Evolutionary conservation across 2,113 vertebrate species (phyloP).

Genomic region (Elanus axillaris): DNA sequence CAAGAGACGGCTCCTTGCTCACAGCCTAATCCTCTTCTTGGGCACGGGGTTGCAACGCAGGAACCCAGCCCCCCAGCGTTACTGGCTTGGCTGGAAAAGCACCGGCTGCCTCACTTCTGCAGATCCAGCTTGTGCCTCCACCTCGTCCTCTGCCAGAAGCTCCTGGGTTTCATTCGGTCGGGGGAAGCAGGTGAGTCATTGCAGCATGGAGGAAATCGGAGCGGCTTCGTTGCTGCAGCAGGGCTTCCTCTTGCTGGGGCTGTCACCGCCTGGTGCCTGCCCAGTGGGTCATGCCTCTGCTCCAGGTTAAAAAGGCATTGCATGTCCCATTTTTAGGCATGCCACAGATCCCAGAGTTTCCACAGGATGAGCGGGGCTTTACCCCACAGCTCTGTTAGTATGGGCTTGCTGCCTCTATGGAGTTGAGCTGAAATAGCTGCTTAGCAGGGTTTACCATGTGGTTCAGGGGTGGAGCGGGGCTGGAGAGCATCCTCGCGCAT

Average conservation of each 20-base stretch:
- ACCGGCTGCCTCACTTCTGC: conserved; percentile 74
- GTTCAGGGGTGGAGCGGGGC: not conserved
- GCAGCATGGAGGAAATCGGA: not conserved
- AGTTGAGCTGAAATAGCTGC: not conserved
- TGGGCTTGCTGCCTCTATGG: not conserved
- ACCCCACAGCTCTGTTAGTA: not conserved
- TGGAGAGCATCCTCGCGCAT: not conserved
- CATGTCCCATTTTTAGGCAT: not conserved
- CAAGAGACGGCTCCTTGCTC: not conserved
- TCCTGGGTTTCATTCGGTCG: conserved; percentile 67
- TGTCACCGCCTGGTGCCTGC: not conserved
- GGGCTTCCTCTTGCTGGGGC: not conserved
- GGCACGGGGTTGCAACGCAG: conserved; percentile 11
- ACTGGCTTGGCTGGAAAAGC: conserved; percentile 70
- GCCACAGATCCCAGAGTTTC: not conserved
- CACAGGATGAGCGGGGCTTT: not conserved
- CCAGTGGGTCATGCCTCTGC: not conserved
- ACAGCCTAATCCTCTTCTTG: not conserved
- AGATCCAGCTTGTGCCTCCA: conserved; percentile 75
- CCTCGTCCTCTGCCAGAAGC: conserved; percentile 70
- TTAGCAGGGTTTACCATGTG: not conserved
- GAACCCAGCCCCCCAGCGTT: conserved; percentile 54
- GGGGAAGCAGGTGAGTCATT: conserved; percentile 71
- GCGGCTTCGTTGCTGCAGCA: not conserved
- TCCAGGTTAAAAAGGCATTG: not conserved